Evolutionary conservation across 2,888 invertebrate species (phyloP).

Genomic region (Amiota minor): DNA sequence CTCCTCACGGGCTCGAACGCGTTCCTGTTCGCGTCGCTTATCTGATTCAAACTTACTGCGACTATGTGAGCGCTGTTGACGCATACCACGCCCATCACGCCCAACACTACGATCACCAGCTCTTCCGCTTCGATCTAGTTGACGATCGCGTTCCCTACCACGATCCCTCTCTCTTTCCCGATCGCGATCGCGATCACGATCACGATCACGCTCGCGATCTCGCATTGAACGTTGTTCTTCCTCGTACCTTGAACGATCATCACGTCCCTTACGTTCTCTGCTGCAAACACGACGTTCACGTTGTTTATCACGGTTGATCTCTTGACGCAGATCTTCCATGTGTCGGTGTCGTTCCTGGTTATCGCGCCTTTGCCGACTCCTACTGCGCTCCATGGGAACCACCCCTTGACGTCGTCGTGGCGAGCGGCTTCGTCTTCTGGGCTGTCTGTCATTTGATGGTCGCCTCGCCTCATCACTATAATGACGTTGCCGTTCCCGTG

Average conservation of each 20-base stretch:
- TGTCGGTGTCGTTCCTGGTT: slow-evolving; percentile 69
- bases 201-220: slow-evolving; percentile 38
- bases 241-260: slow-evolving; percentile 53
- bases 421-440: slow-evolving; percentile 48
- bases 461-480: slow-evolving; percentile 35
- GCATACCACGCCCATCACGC: slow-evolving; percentile 59
- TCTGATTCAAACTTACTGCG: slow-evolving; percentile 72
- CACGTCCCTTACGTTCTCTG: slow-evolving; percentile 71
- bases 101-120: slow-evolving; percentile 36
- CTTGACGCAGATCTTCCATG: slow-evolving; percentile 73
- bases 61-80: slow-evolving; percentile 71
- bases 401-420: slow-evolving; percentile 49
- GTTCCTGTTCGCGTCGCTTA: slow-evolving; percentile 69
- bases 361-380: slow-evolving; percentile 72
- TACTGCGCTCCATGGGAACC: slow-evolving; percentile 36
- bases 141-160: not conserved
- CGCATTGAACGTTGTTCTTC: slow-evolving; percentile 43
- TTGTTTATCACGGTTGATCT: slow-evolving; percentile 74
- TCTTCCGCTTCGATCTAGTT: slow-evolving; percentile 32
- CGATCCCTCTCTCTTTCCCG: slow-evolving; percentile 67
- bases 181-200: slow-evolving; percentile 69
- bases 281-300: slow-evolving; percentile 73
- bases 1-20: slow-evolving; percentile 69
- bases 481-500: slow-evolving; percentile 41
- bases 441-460: slow-evolving; percentile 39